Conservation (phyloP, 2,888 invertebrate genomes). For the Graphium colonna region DNA sequence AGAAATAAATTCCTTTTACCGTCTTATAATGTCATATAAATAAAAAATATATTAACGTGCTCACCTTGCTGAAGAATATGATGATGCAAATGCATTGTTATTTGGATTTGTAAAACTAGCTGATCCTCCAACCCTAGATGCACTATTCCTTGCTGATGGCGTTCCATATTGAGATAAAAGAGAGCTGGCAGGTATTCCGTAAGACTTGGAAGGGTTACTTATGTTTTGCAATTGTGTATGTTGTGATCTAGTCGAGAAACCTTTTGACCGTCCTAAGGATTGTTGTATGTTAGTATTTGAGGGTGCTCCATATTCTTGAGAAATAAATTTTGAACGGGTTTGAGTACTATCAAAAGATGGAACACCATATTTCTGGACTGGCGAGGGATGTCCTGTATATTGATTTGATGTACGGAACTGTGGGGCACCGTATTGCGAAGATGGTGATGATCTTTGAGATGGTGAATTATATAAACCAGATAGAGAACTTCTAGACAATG, state of each 20-base stretch:
- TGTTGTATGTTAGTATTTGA: slow-evolving; percentile 2
- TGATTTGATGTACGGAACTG: slow-evolving; percentile 46
- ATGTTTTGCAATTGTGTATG: not conserved
- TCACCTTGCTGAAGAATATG: not conserved
- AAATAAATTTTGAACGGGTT: slow-evolving; percentile 30
- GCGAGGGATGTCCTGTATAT: slow-evolving; percentile 41
- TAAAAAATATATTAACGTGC: not conserved
- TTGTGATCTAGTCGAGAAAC: not conserved
- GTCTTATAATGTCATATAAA: too few species aligned
- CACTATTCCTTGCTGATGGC: slow-evolving; percentile 39
- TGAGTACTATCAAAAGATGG: slow-evolving; percentile 37
- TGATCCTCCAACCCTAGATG: slow-evolving; percentile 38
- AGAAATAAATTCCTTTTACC: too few species aligned
- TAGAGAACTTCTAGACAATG: slow-evolving; percentile 26
- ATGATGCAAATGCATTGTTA: not conserved
- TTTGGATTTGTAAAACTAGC: not conserved
- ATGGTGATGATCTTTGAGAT: slow-evolving; percentile 36
- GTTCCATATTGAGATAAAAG: slow-evolving; percentile 40
- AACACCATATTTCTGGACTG: slow-evolving; percentile 32
- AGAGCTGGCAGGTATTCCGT: slow-evolving; percentile 26
- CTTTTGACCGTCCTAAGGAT: not conserved
- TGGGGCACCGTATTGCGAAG: slow-evolving; percentile 40
- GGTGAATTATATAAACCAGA: slow-evolving; percentile 38
- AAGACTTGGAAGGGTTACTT: not conserved
- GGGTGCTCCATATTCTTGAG: slow-evolving; percentile 49